phyloP scores from a whole-genome alignment of 2,888 invertebrate species.

The Hyposoter didymator region DNA sequence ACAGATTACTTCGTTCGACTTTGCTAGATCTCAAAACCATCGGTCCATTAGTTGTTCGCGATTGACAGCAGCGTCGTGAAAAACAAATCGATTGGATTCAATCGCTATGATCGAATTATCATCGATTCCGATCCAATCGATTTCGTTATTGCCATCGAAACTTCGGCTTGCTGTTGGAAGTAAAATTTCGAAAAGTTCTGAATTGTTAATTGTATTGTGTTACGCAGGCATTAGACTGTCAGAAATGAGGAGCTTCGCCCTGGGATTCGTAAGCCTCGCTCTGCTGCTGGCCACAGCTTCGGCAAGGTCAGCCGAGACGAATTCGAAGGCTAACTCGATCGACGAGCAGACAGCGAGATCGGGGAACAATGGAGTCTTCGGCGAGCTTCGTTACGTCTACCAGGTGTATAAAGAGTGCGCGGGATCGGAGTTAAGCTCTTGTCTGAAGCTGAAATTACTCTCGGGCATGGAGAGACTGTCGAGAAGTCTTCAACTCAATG shows the following conservation, averaged over 20 bases:
- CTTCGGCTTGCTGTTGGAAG: background rate
- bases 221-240: conserved; percentile 30
- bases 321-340: conserved; percentile 78
- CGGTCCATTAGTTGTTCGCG: background rate
- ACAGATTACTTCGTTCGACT: conserved; percentile 18
- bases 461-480: conserved; percentile 91
- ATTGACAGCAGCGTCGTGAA: background rate
- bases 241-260: conserved; percentile 78
- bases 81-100: background rate
- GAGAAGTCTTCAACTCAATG: conserved; percentile 87
- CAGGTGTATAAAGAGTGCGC: conserved; percentile 93
- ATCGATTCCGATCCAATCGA: background rate
- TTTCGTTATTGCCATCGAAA: too few relatives aligned
- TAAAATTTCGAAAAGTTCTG: background rate
- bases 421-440: conserved; percentile 87
- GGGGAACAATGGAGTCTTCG: conserved; percentile 83
- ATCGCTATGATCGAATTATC: background rate
- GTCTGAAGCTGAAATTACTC: conserved; percentile 92
- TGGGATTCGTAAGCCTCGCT: conserved; percentile 75
- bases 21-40: background rate
- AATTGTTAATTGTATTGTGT: conserved; percentile 30
- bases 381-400: conserved; percentile 90
- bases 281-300: conserved; percentile 76
- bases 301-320: conserved; percentile 79
- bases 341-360: conserved; percentile 80